Evolutionary conservation across 2,797 vertebrate genomes (phyloP), one percentile per base, ranked within the genome.

Genomic region (Enteromius viviparus): DNA sequence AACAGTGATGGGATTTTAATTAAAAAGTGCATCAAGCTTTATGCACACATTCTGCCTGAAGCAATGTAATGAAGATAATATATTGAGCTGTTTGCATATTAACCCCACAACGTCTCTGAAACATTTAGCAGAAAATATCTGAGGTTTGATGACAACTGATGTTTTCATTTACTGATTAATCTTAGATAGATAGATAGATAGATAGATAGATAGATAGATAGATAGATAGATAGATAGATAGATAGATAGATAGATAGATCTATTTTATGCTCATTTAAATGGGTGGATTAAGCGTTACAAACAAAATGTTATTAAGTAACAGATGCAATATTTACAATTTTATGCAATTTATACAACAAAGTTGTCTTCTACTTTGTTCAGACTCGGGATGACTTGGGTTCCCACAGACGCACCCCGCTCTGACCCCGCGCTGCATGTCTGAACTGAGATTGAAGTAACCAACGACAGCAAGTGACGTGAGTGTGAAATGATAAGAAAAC

Each of bases 1-100:
- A 65, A 66, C 42, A 51, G 70, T 66, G 45, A 58, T 75, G 45
- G 34, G 11, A 32, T 40, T 81, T 87, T 83, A 53, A 37, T 82
- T 69, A 76, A 68, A 45, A 76, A 65, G 9, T 45, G 37, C 37
- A 29, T 66, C n/a, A 66, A 53, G 32, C 34, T 76, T 82, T 69
- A 76, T 69, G 55, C 58, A 65, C 49, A 7, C 47, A 58, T 58
- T 82, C 55, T 32, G 81, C 81, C 72, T 55, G 15, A 40, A 75
- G 60, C 71, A 66, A 42, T 82, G 42, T 81, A 47, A 62, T 72
- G n/a, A 65, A 82, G 15, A 82, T 12, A 47, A 32, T 60, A 47
- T 72, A 40, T 65, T 82, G 51, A 53, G 45, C 42, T 78, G 72
- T 66, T 55, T 76, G 34, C 47, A 68, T 76, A 76, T 55, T 45